A percentile compares a stretch with the other conserved stretches of the same genome.
Evolutionary conservation across 64 coral and sea anemone genomes (phyloP).

Genomic region (Stichodactyla mertensii): DNA sequence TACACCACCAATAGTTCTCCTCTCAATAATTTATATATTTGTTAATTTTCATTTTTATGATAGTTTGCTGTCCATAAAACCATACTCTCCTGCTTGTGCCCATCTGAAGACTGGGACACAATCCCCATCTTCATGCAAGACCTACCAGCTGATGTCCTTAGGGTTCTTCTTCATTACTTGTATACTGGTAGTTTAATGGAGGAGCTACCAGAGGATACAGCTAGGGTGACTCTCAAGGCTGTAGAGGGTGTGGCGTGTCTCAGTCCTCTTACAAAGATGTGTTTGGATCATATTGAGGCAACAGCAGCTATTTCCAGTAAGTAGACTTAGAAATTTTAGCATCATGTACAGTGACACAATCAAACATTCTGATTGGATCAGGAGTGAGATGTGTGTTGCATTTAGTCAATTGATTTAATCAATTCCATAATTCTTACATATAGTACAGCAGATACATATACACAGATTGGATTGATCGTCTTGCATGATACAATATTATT

Average conservation of each 20-base stretch:
- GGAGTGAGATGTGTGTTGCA: no score
- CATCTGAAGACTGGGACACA: slow-evolving; percentile 37
- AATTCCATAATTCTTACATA: no score
- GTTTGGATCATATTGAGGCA: slow-evolving; percentile 50
- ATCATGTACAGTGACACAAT: no score
- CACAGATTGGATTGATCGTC: no score
- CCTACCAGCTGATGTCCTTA: slow-evolving; percentile 24
- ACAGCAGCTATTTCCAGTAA: slow-evolving; percentile 55
- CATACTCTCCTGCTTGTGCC: slow-evolving; percentile 38
- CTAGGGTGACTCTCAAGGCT: slow-evolving; percentile 28
- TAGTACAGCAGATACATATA: no score
- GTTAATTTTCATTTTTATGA: background rate
- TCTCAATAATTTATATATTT: background rate
- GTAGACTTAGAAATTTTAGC: background rate
- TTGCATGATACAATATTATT: no score
- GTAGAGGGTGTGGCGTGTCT: slow-evolving; percentile 13
- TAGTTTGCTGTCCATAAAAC: slow-evolving; percentile 56
- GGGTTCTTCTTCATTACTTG: slow-evolving; percentile 31
- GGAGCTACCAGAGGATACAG: slow-evolving; percentile 20
- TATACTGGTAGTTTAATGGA: slow-evolving; percentile 34
- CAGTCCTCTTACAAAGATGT: slow-evolving; percentile 28
- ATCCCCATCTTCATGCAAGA: slow-evolving; percentile 22
- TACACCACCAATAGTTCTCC: background rate
- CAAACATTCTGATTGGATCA: no score
- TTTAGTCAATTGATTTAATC: no score